A percentile compares a stretch with the other conserved stretches of the same genome.
Conservation (phyloP, 2,113 vertebrate species). For the Candoia aspera region DNA sequence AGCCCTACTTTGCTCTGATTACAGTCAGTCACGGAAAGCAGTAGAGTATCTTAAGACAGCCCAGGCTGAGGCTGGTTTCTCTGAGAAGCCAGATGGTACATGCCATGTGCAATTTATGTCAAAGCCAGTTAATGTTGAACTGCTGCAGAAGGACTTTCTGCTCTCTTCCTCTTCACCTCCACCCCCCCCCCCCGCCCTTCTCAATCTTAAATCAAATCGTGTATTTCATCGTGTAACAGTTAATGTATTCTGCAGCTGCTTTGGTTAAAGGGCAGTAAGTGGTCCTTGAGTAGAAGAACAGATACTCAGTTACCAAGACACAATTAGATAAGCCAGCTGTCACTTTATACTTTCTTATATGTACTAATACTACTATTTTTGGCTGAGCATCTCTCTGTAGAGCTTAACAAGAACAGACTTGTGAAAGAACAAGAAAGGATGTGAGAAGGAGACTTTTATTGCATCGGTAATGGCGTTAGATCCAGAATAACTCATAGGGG, state of each 20-base stretch:
- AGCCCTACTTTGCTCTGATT: constrained; percentile 64
- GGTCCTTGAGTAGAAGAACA: constrained; percentile 11
- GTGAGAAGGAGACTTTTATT: not conserved
- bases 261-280: constrained; percentile 32
- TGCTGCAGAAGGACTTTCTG: constrained; percentile 32
- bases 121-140: constrained; percentile 56
- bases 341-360: constrained; percentile 34
- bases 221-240: constrained; percentile 26
- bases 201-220: constrained; percentile 38
- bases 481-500: constrained; percentile 12
- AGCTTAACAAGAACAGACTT: rapidly evolving
- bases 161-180: not conserved
- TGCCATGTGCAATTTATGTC: constrained; percentile 66
- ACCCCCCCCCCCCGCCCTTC: not conserved
- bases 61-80: constrained; percentile 41
- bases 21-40: constrained; percentile 49
- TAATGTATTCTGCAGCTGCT: constrained; percentile 56
- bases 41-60: constrained; percentile 41
- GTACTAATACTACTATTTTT: constrained; percentile 26
- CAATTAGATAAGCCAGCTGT: constrained; percentile 38
- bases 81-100: constrained; percentile 62
- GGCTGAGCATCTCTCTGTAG: not conserved
- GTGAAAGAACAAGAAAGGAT: constrained; percentile 8
- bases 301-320: constrained; percentile 40
- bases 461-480: constrained; percentile 26